Conservation (phyloP, 2,888 invertebrate species). For the Pteria penguin region DNA sequence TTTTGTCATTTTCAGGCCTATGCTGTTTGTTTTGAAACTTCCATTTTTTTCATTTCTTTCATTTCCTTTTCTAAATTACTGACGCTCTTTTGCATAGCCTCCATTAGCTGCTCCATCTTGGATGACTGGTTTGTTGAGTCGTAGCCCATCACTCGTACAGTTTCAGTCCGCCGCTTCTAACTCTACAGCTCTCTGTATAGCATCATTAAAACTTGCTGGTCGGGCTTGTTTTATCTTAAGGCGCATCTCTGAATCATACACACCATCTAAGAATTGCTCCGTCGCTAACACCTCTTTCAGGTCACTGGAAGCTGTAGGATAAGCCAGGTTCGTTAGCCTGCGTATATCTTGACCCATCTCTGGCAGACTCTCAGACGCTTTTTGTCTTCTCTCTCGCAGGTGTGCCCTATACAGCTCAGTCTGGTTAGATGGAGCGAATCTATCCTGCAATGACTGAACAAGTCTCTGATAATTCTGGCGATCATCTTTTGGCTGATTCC, state of each 20-base stretch:
- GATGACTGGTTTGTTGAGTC: no score
- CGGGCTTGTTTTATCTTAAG: background rate
- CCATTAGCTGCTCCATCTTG: background rate
- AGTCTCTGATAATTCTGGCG: no score
- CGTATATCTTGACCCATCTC: background rate
- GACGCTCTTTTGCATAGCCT: background rate
- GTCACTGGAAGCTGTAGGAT: background rate
- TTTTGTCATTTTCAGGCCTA: no score
- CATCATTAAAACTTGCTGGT: background rate
- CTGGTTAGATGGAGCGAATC: background rate
- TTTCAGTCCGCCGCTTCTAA: no score
- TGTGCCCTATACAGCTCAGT: background rate
- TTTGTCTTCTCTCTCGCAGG: background rate
- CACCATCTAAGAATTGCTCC: background rate
- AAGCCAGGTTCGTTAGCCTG: background rate
- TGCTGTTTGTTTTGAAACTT: no score
- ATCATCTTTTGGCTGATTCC: background rate
- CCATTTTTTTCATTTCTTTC: background rate
- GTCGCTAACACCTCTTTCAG: background rate
- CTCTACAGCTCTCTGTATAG: background rate
- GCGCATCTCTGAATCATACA: constrained; percentile 2
- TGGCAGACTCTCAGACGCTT: background rate
- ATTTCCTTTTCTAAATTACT: background rate
- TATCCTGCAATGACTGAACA: background rate
- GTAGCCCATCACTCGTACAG: no score